phyloP scores from a whole-genome alignment of 1,140 invertebrate species.

The Drosophila lowei region DNA sequence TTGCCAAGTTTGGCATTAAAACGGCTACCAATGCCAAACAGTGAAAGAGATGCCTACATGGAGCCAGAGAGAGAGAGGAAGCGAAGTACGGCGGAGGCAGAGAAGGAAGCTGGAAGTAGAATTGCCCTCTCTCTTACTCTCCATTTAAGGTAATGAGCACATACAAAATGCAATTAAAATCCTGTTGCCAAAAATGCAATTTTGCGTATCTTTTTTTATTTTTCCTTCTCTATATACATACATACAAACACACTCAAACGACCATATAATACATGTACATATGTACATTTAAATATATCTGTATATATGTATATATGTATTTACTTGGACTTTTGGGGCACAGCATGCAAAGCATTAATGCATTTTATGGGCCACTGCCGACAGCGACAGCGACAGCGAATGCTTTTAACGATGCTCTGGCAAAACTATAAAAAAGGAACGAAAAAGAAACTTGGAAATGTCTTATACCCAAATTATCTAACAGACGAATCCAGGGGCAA shows the following conservation, averaged over 20 bases:
- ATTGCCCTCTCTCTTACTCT: slow-evolving; percentile 18
- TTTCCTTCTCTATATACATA: slow-evolving; percentile 6
- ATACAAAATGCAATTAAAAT: slow-evolving; percentile 80
- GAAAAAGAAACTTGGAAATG: slow-evolving; percentile 21
- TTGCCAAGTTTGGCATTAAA: slow-evolving; percentile 59
- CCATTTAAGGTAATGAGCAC: slow-evolving; percentile 79
- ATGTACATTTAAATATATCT: too few species aligned
- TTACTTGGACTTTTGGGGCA: slow-evolving; percentile 43
- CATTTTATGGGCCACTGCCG: slow-evolving; percentile 61
- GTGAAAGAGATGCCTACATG: slow-evolving; percentile 9
- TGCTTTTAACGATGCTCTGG: slow-evolving; percentile 60
- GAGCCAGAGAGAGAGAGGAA: too few species aligned
- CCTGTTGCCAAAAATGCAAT: slow-evolving; percentile 78
- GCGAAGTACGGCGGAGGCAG: too few species aligned
- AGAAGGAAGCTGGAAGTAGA: not conserved
- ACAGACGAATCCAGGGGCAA: not conserved
- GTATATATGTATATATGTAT: slow-evolving; percentile 21
- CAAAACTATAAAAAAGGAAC: slow-evolving; percentile 11
- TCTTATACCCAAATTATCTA: not conserved
- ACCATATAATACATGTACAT: not conserved
- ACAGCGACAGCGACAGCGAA: slow-evolving; percentile 24
- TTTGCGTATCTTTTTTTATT: slow-evolving; percentile 54
- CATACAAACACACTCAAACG: slow-evolving; percentile 4
- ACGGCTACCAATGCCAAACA: slow-evolving; percentile 29
- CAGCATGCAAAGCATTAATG: slow-evolving; percentile 63